Conservation (phyloP, 2,797 vertebrate genomes). For the Eidolon dupreanum region DNA sequence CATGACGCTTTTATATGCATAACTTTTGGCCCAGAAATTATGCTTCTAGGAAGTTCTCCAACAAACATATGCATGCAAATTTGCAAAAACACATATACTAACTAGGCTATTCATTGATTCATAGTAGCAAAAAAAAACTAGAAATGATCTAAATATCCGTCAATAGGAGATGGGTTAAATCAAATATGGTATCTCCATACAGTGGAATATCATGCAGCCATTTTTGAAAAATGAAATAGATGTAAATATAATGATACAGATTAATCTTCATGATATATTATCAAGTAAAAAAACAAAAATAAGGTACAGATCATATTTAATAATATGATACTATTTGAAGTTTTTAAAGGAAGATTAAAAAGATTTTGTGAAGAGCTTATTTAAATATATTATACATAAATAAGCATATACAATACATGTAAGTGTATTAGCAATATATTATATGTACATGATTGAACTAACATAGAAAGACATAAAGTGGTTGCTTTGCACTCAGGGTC, state of each 20-base stretch:
- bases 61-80: not conserved
- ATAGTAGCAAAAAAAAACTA: not conserved
- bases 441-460: not conserved
- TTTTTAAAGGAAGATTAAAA: not conserved
- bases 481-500: slow-evolving; percentile 6
- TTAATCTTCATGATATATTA: not conserved
- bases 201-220: not conserved
- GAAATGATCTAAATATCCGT: not conserved
- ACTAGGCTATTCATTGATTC: not conserved
- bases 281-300: slow-evolving; percentile 12
- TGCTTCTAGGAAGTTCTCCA: slow-evolving; percentile 18
- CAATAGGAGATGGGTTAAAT: not conserved
- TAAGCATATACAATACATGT: not conserved
- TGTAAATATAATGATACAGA: not conserved
- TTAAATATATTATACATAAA: not conserved
- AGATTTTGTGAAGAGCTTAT: not conserved
- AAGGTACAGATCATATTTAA: not conserved
- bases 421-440: not conserved
- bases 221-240: slow-evolving; percentile 32
- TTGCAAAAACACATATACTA: slow-evolving; percentile 2
- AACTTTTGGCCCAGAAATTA: not conserved
- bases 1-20: not conserved
- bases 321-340: not conserved
- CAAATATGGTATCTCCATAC: not conserved
- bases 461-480: not conserved